Evolutionary conservation across 2,888 invertebrate species (phyloP), one percentile per base, ranked within the genome.

Genomic region (Sarcophaga subvicina): DNA sequence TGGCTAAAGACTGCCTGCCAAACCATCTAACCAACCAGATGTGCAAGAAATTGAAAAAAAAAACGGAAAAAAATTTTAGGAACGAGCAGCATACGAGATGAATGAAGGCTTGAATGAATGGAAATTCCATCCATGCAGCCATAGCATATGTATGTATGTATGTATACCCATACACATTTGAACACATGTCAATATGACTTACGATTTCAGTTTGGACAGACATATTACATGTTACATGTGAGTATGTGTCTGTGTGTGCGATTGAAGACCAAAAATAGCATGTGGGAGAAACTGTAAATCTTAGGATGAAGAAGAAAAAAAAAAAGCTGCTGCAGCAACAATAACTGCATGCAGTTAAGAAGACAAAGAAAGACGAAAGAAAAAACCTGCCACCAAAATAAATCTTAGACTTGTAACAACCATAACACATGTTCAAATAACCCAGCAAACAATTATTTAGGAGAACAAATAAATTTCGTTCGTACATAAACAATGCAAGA

Each of bases 281-380:
- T 77, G 82, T 77, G 82, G 77, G 71, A 83, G 77, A 83, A 83
- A 83, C 83, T 83, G 77, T 83, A 76, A 78, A 83, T 77, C 66
- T 60, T 64, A 64, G 66, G 66, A 69, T 54, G 27, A 73, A 27
- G n/a, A 27, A 49, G 62, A 79, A 12, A 54, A 59, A 54, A 59
- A 12, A 54, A 59, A 17, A 71, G 11, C 25, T 27, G 59, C 17
- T 27, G 25, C 22, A 25, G 49, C 63, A 25, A 6, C 66, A 79
- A 59, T 17, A 82, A 66, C 64, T 11, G 2, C 47, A 25, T 66
- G 12, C 22, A 59, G 20, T 8, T 47, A 12, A 76, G 4, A 49
- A 76, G 20, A 64, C 14, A 79, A 37, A 37, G 37, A 10, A 37
- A 37, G 37, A 37, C 37, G 10, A 37, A 10, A 37, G 10, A 10